Percentiles rank a stretch among this genome's conserved stretches.
Conservation (phyloP, 2,888 invertebrate genomes). For the Junonia oenone region DNA sequence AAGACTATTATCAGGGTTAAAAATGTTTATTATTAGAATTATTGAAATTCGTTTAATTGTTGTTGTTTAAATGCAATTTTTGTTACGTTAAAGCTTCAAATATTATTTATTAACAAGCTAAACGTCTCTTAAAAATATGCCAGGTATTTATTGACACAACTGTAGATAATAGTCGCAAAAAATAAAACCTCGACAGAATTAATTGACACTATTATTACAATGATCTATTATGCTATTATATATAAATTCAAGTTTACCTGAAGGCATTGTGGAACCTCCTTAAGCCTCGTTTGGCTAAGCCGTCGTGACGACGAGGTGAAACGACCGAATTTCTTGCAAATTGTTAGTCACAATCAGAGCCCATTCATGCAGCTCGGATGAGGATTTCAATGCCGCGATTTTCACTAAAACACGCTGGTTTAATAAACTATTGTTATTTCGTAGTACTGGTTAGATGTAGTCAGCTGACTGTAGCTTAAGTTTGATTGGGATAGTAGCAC, state of each 20-base stretch:
- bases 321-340: constrained; percentile 24
- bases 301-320: constrained; percentile 10
- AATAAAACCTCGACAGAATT: neutral
- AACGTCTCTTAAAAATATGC: no score
- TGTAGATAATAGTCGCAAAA: no score
- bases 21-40: no score
- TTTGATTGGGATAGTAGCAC: no score
- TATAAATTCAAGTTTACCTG: neutral
- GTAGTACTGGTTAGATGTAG: neutral
- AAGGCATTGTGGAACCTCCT: constrained; percentile 12
- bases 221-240: no score
- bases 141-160: no score
- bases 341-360: constrained; percentile 28
- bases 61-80: no score
- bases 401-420: constrained; percentile 9
- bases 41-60: no score
- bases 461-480: neutral
- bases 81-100: no score
- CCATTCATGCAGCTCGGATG: constrained; percentile 27
- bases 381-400: constrained; percentile 24
- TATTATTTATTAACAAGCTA: no score
- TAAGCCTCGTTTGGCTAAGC: constrained; percentile 13
- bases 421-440: neutral
- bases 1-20: no score
- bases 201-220: neutral